Evolutionary conservation across 30 jellyfish, hydroid and myxozoan genomes (phyloP).

Genomic region (Mastigias papua): DNA sequence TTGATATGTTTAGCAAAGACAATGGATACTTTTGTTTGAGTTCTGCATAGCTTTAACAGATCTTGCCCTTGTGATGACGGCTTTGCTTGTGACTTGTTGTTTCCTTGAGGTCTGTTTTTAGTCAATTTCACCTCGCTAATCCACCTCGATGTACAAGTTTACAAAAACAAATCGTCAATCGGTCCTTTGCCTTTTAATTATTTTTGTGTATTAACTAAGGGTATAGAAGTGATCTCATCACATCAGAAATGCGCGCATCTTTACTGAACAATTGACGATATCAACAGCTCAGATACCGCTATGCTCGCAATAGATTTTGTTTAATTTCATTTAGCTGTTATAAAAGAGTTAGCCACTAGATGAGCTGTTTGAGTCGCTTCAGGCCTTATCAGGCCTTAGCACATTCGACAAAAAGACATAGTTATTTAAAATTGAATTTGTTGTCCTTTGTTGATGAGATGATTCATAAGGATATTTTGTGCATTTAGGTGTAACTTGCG

Average conservation of each 20-base stretch:
- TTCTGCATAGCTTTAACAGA: constrained; percentile 72
- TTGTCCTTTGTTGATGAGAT: background rate
- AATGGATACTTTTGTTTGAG: constrained; percentile 19
- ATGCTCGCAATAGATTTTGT: constrained; percentile 24
- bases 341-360: background rate
- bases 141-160: constrained; percentile 43
- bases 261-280: background rate
- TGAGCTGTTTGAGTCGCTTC: background rate
- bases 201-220: constrained; percentile 16
- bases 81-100: constrained; percentile 28
- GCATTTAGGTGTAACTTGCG: background rate
- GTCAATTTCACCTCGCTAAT: constrained; percentile 17
- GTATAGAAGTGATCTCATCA: constrained; percentile 24
- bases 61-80: constrained; percentile 11
- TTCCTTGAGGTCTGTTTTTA: constrained; percentile 18
- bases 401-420: background rate
- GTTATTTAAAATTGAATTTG: background rate
- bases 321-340: constrained; percentile 3
- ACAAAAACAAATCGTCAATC: constrained; percentile 50
- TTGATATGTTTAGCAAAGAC: constrained; percentile 57
- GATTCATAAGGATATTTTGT: background rate
- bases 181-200: constrained; percentile 34
- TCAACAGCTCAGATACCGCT: constrained; percentile 32
- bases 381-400: background rate
- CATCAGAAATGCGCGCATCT: constrained; percentile 36